Evolutionary conservation across 2,113 vertebrate genomes (phyloP).

Genomic region (Phylloscopus whistleri): DNA sequence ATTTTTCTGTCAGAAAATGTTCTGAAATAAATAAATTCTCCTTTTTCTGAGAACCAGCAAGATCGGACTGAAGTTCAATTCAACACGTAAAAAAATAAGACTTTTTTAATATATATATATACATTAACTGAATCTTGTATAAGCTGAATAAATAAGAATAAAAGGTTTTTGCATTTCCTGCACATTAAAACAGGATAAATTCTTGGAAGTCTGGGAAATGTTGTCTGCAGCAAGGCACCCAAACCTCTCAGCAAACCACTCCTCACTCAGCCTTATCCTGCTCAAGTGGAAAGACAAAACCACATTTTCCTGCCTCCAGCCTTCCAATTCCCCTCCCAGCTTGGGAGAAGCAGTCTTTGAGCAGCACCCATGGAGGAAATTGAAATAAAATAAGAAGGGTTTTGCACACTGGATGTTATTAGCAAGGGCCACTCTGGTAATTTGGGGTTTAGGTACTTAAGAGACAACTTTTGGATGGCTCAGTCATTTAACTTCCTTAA

Average conservation of each 20-base stretch:
- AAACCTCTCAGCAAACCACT: background rate
- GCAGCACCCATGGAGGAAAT: background rate
- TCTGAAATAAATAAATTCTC: no score
- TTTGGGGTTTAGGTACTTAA: background rate
- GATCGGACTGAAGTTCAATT: background rate
- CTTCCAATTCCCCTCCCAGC: background rate
- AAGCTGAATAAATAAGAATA: fast-evolving
- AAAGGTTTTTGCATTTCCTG: background rate
- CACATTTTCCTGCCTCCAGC: background rate
- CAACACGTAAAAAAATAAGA: fast-evolving
- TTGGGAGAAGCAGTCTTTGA: background rate
- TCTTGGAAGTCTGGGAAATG: background rate
- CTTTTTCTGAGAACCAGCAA: no score
- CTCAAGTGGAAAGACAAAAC: background rate
- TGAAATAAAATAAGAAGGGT: background rate
- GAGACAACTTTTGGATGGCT: background rate
- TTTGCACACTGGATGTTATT: background rate
- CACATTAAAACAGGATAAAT: background rate
- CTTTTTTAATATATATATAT: no score
- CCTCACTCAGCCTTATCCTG: background rate
- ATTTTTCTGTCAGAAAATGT: background rate
- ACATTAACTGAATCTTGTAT: fast-evolving
- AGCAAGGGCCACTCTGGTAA: background rate
- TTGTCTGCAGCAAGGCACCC: background rate
- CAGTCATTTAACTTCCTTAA: background rate